These are phyloP conservation scores for Xenopus petersii DNA, from an alignment of 2,797 vertebrate species.

Conservation along the genomic window DNA sequence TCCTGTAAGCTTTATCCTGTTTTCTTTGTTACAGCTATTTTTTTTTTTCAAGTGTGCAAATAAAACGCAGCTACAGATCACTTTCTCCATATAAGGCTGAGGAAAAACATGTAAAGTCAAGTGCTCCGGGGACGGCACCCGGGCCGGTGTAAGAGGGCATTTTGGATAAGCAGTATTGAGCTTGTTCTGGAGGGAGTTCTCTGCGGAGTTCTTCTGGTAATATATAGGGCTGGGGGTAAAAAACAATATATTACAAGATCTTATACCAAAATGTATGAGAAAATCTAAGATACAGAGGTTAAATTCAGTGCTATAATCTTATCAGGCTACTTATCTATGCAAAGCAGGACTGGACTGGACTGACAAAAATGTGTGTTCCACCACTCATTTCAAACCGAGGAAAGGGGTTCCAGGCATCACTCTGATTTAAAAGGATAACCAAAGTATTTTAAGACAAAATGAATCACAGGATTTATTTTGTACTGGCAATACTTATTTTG, in stretches of 20 bases:
- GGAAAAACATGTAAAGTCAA: slow-evolving; percentile 81
- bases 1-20: neutral
- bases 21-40: neutral
- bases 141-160: slow-evolving; percentile 77
- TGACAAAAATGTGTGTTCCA: too few species aligned
- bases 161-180: slow-evolving; percentile 81
- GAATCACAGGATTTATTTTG: too few species aligned
- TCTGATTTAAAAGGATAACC: too few species aligned
- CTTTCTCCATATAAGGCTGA: slow-evolving; percentile 82
- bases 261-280: too few species aligned
- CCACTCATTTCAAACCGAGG: too few species aligned
- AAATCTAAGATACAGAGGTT: too few species aligned
- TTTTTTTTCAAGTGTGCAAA: neutral
- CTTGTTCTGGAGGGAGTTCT: slow-evolving; percentile 80
- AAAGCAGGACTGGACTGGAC: too few species aligned
- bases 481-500: too few species aligned
- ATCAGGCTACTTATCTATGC: too few species aligned
- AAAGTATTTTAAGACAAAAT: too few species aligned
- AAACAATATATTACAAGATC: slow-evolving; percentile 4
- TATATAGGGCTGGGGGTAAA: slow-evolving; percentile 72
- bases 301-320: too few species aligned
- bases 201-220: slow-evolving; percentile 77
- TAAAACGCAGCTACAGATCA: slow-evolving; percentile 63
- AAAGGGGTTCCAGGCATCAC: too few species aligned
- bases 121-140: slow-evolving; percentile 69